Conservation (phyloP, 2,113 vertebrate genomes). For the Paradoxurus hermaphroditus region DNA sequence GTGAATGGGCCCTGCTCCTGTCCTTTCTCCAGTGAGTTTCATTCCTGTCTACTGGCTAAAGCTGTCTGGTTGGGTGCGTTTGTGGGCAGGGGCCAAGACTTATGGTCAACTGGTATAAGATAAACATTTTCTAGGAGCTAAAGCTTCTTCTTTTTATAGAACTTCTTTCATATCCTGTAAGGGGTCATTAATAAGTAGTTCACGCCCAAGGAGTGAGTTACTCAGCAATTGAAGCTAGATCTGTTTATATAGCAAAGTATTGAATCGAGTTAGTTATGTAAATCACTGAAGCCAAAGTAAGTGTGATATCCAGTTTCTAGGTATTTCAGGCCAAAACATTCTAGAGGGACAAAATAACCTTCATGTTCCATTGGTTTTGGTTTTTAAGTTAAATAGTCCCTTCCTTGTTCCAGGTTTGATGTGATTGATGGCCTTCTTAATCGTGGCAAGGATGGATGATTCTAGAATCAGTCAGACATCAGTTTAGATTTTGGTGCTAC, state of each 20-base stretch:
- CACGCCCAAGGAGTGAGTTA: background rate
- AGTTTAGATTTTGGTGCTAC: background rate
- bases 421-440: background rate
- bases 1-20: slow-evolving; percentile 73
- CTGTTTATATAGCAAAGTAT: background rate
- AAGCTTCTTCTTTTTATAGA: slow-evolving; percentile 7
- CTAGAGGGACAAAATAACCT: background rate
- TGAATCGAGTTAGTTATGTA: background rate
- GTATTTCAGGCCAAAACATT: background rate
- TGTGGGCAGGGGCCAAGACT: background rate
- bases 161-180: background rate
- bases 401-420: background rate
- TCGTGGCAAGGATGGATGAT: background rate
- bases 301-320: background rate
- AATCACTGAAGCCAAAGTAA: background rate
- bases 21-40: slow-evolving; percentile 53
- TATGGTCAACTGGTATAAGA: background rate
- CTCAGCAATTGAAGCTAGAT: background rate
- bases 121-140: background rate
- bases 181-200: background rate
- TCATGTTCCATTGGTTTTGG: background rate
- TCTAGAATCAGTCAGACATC: slow-evolving; percentile 22
- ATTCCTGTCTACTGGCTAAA: slow-evolving; percentile 18
- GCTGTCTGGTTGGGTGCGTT: background rate
- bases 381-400: slow-evolving; percentile 8